Evolutionary conservation across 2,888 invertebrate species (phyloP).

Genomic region (Malthinus seriepunctatus): DNA sequence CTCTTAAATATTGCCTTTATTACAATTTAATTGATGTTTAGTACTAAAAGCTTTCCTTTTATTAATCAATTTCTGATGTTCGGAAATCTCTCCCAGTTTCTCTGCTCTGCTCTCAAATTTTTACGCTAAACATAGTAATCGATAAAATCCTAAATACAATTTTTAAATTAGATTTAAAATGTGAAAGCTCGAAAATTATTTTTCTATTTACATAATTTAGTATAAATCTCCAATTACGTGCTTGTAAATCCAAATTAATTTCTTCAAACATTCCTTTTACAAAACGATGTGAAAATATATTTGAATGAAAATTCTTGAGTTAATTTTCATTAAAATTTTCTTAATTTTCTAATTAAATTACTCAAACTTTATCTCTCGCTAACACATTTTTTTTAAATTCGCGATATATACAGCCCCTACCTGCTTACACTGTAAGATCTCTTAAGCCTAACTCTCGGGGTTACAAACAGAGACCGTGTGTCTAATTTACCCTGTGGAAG

Average conservation of each 20-base stretch:
- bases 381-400: not conserved
- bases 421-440: constrained; percentile 10
- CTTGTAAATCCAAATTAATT: too few relatives aligned
- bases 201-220: too few relatives aligned
- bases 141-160: constrained; percentile 5
- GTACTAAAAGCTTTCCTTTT: constrained; percentile 5
- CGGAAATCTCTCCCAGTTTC: not conserved
- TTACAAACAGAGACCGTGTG: constrained; percentile 52
- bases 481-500: constrained; percentile 56
- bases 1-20: constrained; percentile 1
- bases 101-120: not conserved
- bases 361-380: not conserved
- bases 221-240: too few relatives aligned
- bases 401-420: not conserved
- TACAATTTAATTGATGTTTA: not conserved
- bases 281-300: too few relatives aligned
- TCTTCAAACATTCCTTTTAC: too few relatives aligned
- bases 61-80: constrained; percentile 4
- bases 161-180: too few relatives aligned
- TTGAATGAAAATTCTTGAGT: too few relatives aligned
- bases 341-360: too few relatives aligned
- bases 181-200: too few relatives aligned
- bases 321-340: too few relatives aligned
- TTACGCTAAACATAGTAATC: constrained; percentile 4
- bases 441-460: constrained; percentile 34